Conservation (phyloP, 2,797 vertebrate genomes). For the Myoxocephalus aenaeus region DNA sequence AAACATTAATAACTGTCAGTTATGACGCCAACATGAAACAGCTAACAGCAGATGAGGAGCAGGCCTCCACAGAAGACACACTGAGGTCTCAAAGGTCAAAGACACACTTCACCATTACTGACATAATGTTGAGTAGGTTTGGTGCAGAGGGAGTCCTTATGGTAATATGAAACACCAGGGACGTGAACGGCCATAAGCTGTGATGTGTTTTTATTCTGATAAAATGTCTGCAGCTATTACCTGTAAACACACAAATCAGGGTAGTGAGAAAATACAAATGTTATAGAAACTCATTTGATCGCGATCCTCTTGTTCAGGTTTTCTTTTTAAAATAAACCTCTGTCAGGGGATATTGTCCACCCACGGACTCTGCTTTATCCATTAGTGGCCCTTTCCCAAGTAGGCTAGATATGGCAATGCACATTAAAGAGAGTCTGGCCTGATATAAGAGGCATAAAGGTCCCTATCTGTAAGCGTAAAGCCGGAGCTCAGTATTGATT, state of each 20-base stretch:
- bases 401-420: background rate
- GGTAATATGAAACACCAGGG: constrained; percentile 29
- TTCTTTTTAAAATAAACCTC: background rate
- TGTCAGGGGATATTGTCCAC: background rate
- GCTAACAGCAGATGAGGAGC: constrained; percentile 56
- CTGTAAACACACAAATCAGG: background rate
- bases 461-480: constrained; percentile 37
- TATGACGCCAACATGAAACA: constrained; percentile 44
- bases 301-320: background rate
- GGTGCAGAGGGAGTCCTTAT: constrained; percentile 17
- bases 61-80: constrained; percentile 46
- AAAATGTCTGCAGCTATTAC: constrained; percentile 4
- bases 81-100: constrained; percentile 53
- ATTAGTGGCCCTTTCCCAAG: background rate
- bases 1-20: constrained; percentile 56
- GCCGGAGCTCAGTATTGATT: constrained; percentile 38
- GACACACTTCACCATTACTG: constrained; percentile 47
- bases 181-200: background rate
- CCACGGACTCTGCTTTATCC: background rate
- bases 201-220: background rate
- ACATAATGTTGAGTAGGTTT: constrained; percentile 53
- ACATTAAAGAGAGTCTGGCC: constrained; percentile 18
- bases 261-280: background rate
- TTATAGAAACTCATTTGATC: background rate
- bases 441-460: constrained; percentile 21